Conservation (phyloP, 2,113 vertebrate species). For the Pseudopodoces humilis region DNA sequence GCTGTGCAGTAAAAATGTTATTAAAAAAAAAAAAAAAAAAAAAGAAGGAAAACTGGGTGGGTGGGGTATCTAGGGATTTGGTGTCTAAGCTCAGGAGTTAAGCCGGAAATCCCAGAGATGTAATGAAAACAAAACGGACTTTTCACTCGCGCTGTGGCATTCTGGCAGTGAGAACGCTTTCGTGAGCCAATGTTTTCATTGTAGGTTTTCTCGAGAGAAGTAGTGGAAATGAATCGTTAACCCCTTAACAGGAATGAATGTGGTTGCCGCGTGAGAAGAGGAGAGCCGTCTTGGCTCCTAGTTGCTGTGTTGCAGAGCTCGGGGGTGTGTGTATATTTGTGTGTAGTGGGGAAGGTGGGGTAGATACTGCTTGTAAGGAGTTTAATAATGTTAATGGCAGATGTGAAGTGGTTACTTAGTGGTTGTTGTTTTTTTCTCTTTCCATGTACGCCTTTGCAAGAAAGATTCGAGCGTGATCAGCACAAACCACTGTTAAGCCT, state of each 20-base stretch:
- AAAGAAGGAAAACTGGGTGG: slow-evolving; percentile 39
- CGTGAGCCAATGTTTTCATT: slow-evolving; percentile 78
- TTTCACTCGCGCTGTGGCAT: slow-evolving; percentile 76
- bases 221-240: slow-evolving; percentile 76
- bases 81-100: slow-evolving; percentile 76
- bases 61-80: slow-evolving; percentile 74
- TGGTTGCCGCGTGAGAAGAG: slow-evolving; percentile 35
- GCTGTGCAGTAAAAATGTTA: neutral
- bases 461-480: neutral
- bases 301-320: slow-evolving; percentile 20
- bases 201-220: slow-evolving; percentile 78
- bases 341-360: slow-evolving; percentile 44
- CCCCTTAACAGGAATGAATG: slow-evolving; percentile 73
- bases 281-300: slow-evolving; percentile 20
- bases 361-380: slow-evolving; percentile 38
- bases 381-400: slow-evolving; percentile 60
- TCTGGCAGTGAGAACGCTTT: slow-evolving; percentile 74
- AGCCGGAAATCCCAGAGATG: slow-evolving; percentile 78
- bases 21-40: neutral
- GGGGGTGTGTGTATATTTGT: slow-evolving; percentile 48
- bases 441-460: slow-evolving; percentile 34
- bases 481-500: neutral
- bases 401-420: slow-evolving; percentile 64
- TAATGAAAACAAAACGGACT: slow-evolving; percentile 80
- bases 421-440: slow-evolving; percentile 56